These are phyloP conservation scores for Mastomys natalensis DNA, from an alignment of 2,113 vertebrate genomes.

Conservation along the genomic window DNA sequence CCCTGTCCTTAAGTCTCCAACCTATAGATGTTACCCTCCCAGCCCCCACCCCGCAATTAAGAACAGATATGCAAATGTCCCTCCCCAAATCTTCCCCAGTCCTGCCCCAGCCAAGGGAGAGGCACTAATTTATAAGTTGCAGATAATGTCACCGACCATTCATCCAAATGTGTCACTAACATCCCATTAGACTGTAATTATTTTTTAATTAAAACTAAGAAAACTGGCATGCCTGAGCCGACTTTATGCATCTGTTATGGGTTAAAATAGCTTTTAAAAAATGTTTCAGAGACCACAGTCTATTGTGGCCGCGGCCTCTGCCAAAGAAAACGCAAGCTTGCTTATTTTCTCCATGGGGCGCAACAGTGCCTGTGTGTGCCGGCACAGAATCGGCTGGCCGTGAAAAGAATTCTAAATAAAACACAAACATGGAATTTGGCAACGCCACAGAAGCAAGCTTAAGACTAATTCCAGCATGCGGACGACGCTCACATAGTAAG, in stretches of 20 bases:
- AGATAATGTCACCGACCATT: slow-evolving; percentile 91
- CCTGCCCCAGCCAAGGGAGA: slow-evolving; percentile 85
- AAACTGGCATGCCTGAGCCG: slow-evolving; percentile 90
- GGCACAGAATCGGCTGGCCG: slow-evolving; percentile 92
- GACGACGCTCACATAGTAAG: slow-evolving; percentile 92
- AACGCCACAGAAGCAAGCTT: slow-evolving; percentile 92
- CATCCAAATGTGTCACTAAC: slow-evolving; percentile 91
- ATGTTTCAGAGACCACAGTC: slow-evolving; percentile 90
- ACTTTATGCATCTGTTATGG: slow-evolving; percentile 92
- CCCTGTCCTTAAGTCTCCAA: neutral
- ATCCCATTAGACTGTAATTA: slow-evolving; percentile 92
- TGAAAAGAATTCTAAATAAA: slow-evolving; percentile 94
- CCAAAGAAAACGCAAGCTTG: slow-evolving; percentile 92
- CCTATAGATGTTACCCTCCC: neutral
- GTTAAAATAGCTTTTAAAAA: slow-evolving; percentile 93
- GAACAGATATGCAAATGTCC: neutral
- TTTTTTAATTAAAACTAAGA: slow-evolving; percentile 94
- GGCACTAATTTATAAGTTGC: slow-evolving; percentile 87
- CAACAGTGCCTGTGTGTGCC: slow-evolving; percentile 90
- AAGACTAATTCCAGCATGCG: slow-evolving; percentile 93
- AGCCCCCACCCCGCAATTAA: neutral
- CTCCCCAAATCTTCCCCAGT: slow-evolving; percentile 47
- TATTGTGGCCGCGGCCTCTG: slow-evolving; percentile 91
- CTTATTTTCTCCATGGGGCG: slow-evolving; percentile 92
- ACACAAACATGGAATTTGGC: slow-evolving; percentile 94